phyloP scores from a whole-genome alignment of 2,797 vertebrate genomes.

The Halcyon smyrnensis region DNA sequence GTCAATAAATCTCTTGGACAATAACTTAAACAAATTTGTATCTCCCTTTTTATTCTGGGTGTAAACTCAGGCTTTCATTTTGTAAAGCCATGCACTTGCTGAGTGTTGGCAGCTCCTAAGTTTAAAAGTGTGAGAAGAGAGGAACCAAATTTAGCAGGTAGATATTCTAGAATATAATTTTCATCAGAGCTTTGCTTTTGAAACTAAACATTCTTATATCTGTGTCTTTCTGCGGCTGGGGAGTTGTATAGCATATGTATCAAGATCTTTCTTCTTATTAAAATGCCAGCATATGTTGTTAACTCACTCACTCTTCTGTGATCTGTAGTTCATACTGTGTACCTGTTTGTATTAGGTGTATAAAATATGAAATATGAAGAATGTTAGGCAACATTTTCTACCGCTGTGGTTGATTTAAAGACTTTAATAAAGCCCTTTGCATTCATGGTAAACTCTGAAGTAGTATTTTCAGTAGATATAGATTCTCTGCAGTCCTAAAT shows the following conservation, averaged over 20 bases:
- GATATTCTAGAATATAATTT: constrained; percentile 12
- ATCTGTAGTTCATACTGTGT: neutral
- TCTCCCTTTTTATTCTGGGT: neutral
- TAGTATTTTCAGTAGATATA: neutral
- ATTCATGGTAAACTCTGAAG: neutral
- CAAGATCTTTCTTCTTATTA: neutral
- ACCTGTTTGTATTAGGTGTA: neutral
- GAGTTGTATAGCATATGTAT: neutral
- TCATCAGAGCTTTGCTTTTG: constrained; percentile 14
- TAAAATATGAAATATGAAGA: neutral
- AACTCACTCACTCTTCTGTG: neutral
- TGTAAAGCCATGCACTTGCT: neutral
- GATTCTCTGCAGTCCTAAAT: neutral
- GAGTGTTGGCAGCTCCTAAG: neutral
- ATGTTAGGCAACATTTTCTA: neutral
- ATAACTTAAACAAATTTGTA: neutral
- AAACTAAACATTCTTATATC: neutral
- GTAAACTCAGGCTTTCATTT: neutral
- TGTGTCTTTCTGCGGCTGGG: neutral
- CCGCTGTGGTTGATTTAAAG: neutral
- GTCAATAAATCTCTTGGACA: neutral
- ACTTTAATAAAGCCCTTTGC: neutral
- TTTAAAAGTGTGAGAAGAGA: neutral
- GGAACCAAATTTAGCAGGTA: constrained; percentile 36
- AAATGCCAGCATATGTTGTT: neutral